These are phyloP conservation scores for Emydoidea blandingii DNA, from an alignment of 2,797 vertebrate genomes.

Conservation along the genomic window DNA sequence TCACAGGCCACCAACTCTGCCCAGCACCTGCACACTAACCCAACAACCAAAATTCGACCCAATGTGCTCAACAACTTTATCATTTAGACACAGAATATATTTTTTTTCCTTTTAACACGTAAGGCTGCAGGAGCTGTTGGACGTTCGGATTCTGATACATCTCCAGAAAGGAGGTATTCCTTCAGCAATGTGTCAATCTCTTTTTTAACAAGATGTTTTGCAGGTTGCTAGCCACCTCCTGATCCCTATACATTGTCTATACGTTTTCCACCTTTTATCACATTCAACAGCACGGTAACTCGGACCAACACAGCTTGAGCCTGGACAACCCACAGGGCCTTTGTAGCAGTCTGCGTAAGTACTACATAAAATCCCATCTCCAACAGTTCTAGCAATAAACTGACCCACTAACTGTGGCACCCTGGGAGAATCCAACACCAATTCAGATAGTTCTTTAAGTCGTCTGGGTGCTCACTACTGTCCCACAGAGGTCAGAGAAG, in stretches of 20 bases:
- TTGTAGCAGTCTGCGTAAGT: conserved; percentile 87
- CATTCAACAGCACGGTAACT: conserved; percentile 92
- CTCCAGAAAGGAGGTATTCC: conserved; percentile 95
- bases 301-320: conserved; percentile 88
- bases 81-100: too few species aligned
- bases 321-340: conserved; percentile 88
- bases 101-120: too few species aligned
- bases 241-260: conserved; percentile 93
- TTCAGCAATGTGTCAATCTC: conserved; percentile 98
- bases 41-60: too few species aligned
- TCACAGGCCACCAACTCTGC: too few species aligned
- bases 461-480: too few species aligned
- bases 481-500: too few species aligned
- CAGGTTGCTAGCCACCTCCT: conserved; percentile 94
- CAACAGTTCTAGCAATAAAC: conserved; percentile 91
- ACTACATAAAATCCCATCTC: conserved; percentile 89
- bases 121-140: too few species aligned
- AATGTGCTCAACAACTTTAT: too few species aligned
- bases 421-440: too few species aligned
- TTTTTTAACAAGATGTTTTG: conserved; percentile 95
- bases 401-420: conserved; percentile 87
- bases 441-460: too few species aligned
- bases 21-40: too few species aligned
- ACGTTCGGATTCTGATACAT: conserved; percentile 91
- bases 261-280: conserved; percentile 92